Conservation (phyloP, 2,113 vertebrate species). For the Chionodraco myersi region DNA sequence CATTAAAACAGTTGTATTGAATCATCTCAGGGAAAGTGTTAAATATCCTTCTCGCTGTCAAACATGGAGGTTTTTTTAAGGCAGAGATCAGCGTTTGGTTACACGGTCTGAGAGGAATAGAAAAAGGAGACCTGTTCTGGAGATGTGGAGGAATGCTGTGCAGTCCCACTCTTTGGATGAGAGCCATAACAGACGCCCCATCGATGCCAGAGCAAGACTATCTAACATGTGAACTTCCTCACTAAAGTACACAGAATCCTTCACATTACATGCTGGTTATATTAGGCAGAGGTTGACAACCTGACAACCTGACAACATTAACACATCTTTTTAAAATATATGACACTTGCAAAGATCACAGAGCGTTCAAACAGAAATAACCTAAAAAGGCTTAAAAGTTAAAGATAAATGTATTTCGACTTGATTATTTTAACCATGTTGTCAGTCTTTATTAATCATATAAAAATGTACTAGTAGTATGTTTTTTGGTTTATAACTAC, state of each 20-base stretch:
- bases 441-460: neutral
- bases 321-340: neutral
- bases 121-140: constrained; percentile 20
- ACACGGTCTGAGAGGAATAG: constrained; percentile 3
- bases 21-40: neutral
- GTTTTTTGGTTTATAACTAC: neutral
- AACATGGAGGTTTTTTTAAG: constrained; percentile 9
- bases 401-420: too few species aligned
- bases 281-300: constrained; percentile 24
- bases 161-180: constrained; percentile 13
- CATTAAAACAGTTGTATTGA: neutral
- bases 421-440: too few species aligned
- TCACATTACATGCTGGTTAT: constrained; percentile 6
- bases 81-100: constrained; percentile 15
- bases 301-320: neutral
- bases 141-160: constrained; percentile 33
- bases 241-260: neutral
- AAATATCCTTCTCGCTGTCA: neutral
- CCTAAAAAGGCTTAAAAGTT: neutral
- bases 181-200: constrained; percentile 13
- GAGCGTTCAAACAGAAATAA: neutral
- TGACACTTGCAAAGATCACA: constrained; percentile 1
- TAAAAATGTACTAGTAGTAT: neutral
- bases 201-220: constrained; percentile 24
- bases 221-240: neutral